phyloP scores from a whole-genome alignment of 2,113 vertebrate species.

The Hepsetus odoe region DNA sequence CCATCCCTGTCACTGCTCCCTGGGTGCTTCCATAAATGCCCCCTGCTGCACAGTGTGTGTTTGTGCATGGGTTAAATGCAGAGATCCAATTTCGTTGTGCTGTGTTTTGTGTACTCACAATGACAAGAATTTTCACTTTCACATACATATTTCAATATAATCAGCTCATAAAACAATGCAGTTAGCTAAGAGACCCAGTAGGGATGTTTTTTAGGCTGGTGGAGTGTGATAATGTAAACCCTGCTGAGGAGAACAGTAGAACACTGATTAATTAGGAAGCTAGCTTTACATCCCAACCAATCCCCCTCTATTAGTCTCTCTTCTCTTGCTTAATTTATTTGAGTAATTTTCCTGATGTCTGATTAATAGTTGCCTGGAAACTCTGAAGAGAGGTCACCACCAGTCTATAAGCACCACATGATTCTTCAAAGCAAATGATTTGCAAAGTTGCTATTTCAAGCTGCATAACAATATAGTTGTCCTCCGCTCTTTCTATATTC shows the following conservation, averaged over 20 bases:
- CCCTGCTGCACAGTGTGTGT: too few relatives aligned
- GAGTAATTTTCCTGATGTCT: constrained; percentile 26
- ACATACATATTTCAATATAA: too few relatives aligned
- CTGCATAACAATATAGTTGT: background rate
- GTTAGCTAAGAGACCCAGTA: background rate
- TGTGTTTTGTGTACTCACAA: too few relatives aligned
- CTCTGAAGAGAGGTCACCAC: background rate
- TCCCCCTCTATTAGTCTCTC: background rate
- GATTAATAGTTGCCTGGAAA: constrained; percentile 33
- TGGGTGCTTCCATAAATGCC: too few relatives aligned
- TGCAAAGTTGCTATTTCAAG: constrained; percentile 1
- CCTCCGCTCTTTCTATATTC: too few relatives aligned
- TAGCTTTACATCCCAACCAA: constrained; percentile 17
- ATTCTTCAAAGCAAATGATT: background rate
- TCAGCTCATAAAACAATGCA: background rate
- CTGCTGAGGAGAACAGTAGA: constrained; percentile 20
- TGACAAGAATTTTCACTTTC: too few relatives aligned
- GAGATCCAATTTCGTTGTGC: too few relatives aligned
- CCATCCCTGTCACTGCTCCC: too few relatives aligned
- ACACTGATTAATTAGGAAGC: constrained; percentile 29
- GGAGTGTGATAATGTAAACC: constrained; percentile 33
- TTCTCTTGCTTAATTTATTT: background rate
- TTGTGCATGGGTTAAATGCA: too few relatives aligned
- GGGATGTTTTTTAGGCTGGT: background rate
- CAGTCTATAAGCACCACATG: background rate